These are phyloP conservation scores for Dromococcyx pavoninus DNA, from an alignment of 2,797 vertebrate species.

Conservation along the genomic window DNA sequence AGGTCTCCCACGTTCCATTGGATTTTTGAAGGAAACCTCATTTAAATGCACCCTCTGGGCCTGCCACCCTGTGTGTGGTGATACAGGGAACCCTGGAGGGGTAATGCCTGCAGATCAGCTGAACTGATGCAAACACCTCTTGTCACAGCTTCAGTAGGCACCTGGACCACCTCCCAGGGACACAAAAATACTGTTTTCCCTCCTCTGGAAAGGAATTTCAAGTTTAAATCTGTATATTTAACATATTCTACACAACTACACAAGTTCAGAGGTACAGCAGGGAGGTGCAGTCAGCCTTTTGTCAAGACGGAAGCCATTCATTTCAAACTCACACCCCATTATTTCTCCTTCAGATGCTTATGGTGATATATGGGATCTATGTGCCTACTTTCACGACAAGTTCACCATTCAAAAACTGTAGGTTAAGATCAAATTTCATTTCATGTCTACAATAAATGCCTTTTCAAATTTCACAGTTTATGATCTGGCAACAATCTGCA, in stretches of 20 bases:
- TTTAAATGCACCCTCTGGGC: accelerated
- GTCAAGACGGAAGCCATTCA: neutral
- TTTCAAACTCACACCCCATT: neutral
- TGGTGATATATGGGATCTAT: neutral
- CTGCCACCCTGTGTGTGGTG: accelerated
- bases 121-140: neutral
- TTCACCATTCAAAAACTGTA: neutral
- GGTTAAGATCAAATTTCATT: neutral
- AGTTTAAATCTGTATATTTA: neutral
- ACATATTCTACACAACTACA: neutral
- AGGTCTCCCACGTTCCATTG: neutral
- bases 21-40: neutral
- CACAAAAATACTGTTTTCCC: accelerated
- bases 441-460: neutral
- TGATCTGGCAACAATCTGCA: neutral
- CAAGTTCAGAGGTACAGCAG: neutral
- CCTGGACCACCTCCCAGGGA: neutral
- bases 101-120: accelerated
- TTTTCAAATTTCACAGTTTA: neutral
- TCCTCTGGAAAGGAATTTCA: neutral
- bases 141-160: neutral
- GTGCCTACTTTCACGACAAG: neutral
- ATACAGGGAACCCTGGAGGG: accelerated
- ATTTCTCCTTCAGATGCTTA: neutral
- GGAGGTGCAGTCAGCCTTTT: neutral